Conservation (phyloP, 2,888 invertebrate genomes). For the Lepidochrysops patricia region DNA sequence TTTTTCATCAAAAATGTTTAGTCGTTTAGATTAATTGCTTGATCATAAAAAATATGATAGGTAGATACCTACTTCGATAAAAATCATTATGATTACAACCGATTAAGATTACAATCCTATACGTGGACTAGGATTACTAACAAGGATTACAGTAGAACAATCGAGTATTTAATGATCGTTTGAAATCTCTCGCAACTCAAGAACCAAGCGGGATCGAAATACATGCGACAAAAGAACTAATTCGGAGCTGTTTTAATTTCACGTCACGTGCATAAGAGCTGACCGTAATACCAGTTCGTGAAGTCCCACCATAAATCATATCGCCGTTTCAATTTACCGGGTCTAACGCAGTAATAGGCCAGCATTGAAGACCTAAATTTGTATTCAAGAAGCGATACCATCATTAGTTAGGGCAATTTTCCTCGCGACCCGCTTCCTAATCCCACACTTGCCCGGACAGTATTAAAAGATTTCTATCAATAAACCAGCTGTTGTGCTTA, state of each 20-base stretch:
- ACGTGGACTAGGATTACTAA: too few species aligned
- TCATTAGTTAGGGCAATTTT: constrained; percentile 71
- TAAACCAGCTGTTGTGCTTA: background rate
- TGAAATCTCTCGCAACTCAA: background rate
- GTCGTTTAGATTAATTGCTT: too few species aligned
- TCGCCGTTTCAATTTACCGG: constrained; percentile 66
- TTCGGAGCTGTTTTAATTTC: constrained; percentile 39
- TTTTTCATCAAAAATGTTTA: background rate
- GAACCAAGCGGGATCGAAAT: constrained; percentile 9
- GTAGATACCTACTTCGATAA: too few species aligned
- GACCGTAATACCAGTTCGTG: constrained; percentile 57
- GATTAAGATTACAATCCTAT: too few species aligned
- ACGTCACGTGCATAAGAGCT: constrained; percentile 57
- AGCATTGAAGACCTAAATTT: constrained; percentile 65
- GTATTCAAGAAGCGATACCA: constrained; percentile 67
- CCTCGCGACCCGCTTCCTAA: constrained; percentile 59
- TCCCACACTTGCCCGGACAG: constrained; percentile 45
- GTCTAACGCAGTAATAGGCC: constrained; percentile 58
- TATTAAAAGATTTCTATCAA: constrained; percentile 19
- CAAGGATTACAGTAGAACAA: too few species aligned
- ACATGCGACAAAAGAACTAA: constrained; percentile 18
- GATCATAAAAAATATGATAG: too few species aligned
- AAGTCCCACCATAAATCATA: constrained; percentile 67
- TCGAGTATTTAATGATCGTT: background rate
- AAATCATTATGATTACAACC: too few species aligned